Conservation (phyloP, 37 sponge, comb jelly and placozoan species). For the Beroe ovata region DNA sequence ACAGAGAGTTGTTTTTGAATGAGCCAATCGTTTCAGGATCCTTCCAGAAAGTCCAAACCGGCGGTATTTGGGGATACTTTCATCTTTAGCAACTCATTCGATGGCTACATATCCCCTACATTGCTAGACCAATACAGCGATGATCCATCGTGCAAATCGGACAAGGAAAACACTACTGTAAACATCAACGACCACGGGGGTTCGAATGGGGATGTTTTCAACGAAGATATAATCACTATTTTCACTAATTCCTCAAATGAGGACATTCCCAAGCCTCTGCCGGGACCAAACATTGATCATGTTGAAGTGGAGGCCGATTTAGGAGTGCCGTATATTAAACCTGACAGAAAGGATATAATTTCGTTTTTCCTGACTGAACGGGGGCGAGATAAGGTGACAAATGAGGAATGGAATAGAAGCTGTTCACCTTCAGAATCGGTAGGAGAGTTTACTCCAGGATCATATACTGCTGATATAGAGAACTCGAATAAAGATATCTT, state of each 20-base stretch:
- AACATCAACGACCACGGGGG: not conserved
- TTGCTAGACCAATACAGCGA: not conserved
- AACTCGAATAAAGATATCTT: slow-evolving; percentile 2
- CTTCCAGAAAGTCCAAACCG: not conserved
- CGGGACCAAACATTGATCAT: not conserved
- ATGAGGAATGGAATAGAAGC: not conserved
- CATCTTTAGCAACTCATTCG: slow-evolving; percentile 60
- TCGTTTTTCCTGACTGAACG: slow-evolving; percentile 36
- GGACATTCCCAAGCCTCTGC: no score
- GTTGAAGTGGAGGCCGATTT: not conserved
- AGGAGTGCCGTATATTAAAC: not conserved
- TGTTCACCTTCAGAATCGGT: not conserved
- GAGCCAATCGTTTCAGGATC: slow-evolving; percentile 56
- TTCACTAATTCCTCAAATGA: not conserved
- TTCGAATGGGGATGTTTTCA: not conserved
- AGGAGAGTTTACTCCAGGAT: slow-evolving; percentile 15
- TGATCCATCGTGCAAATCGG: not conserved
- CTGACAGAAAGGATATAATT: slow-evolving; percentile 58
- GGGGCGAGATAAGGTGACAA: slow-evolving; percentile 21
- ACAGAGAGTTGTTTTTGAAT: not conserved
- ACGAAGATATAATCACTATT: slow-evolving; percentile 34
- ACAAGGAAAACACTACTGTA: not conserved
- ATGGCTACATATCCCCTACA: slow-evolving; percentile 53
- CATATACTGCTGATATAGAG: not conserved
- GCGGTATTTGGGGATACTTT: slow-evolving; percentile 58